Evolutionary conservation across 1,140 invertebrate genomes (phyloP).

Genomic region (Cotesia typhae): DNA sequence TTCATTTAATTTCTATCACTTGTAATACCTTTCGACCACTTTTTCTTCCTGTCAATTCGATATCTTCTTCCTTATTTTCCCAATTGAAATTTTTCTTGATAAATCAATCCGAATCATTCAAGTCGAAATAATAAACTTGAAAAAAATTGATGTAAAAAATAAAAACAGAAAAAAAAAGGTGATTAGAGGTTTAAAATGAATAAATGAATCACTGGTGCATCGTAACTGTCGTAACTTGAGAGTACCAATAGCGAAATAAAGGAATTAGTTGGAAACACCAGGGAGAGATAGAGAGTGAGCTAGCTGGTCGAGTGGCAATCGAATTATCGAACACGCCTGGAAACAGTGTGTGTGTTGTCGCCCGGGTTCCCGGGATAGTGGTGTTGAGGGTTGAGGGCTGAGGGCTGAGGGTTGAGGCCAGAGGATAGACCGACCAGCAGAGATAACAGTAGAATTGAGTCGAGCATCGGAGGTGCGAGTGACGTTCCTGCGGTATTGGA

Average conservation of each 20-base stretch:
- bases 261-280: conserved; percentile 26
- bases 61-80: too few species aligned
- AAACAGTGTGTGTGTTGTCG: conserved; percentile 15
- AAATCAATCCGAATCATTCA: too few species aligned
- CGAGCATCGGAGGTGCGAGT: not conserved
- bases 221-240: not conserved
- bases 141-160: not conserved
- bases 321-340: conserved; percentile 28
- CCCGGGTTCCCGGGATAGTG: too few species aligned
- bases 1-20: too few species aligned
- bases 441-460: too few species aligned
- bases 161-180: not conserved
- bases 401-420: too few species aligned
- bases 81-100: too few species aligned
- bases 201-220: conserved; percentile 3
- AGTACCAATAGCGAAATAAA: conserved; percentile 22
- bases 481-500: conserved; percentile 20
- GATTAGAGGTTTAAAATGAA: conserved; percentile 9
- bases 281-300: conserved; percentile 15
- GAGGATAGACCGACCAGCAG: too few species aligned
- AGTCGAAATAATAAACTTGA: too few species aligned
- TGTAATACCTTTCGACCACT: too few species aligned
- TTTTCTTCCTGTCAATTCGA: too few species aligned
- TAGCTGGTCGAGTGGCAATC: conserved; percentile 19
- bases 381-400: too few species aligned